These are phyloP conservation scores for Callinectes sapidus DNA, from an alignment of 2,888 invertebrate genomes.

Conservation along the genomic window DNA sequence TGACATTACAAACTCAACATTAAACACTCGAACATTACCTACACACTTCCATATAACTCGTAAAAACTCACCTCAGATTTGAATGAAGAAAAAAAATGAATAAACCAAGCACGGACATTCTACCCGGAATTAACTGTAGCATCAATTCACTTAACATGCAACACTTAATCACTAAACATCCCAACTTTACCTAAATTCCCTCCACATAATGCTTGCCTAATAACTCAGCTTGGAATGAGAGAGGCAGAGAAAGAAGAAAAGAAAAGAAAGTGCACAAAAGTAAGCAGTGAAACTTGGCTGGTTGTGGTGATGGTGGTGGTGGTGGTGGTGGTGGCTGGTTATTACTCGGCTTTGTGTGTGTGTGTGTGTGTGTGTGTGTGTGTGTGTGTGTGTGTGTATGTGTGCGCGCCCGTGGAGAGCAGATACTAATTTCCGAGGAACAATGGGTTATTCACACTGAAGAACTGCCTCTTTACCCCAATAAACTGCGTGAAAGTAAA, in stretches of 20 bases:
- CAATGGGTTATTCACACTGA: conserved; percentile 26
- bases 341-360: background rate
- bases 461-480: conserved; percentile 22
- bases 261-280: background rate
- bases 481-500: conserved; percentile 30
- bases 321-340: background rate
- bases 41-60: background rate
- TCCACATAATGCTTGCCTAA: too few relatives aligned
- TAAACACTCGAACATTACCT: background rate
- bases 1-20: background rate
- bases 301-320: background rate
- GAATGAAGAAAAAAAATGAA: too few relatives aligned
- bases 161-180: too few relatives aligned
- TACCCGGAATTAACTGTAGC: too few relatives aligned
- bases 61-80: background rate
- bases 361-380: background rate
- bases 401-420: background rate
- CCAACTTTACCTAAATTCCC: too few relatives aligned
- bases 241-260: background rate
- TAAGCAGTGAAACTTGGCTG: background rate
- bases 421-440: background rate
- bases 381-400: too few relatives aligned
- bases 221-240: background rate
- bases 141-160: too few relatives aligned
- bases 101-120: too few relatives aligned